phyloP scores from a whole-genome alignment of 2,797 vertebrate species.

The Typhlichthys eigenmanni region DNA sequence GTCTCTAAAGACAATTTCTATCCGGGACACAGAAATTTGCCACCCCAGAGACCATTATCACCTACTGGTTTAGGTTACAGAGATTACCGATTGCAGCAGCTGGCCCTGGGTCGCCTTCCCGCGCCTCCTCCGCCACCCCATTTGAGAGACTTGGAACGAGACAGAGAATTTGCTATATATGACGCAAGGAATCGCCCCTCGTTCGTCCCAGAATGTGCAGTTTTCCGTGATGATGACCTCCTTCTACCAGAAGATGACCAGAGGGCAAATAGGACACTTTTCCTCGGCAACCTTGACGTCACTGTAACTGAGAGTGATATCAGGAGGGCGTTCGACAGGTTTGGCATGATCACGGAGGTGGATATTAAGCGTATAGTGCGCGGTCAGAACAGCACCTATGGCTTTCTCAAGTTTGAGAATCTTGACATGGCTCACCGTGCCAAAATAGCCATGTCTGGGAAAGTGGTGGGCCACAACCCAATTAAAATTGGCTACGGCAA shows the following conservation, averaged over 20 bases:
- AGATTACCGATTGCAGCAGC: constrained; percentile 91
- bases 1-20: constrained; percentile 83
- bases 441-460: constrained; percentile 94
- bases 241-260: constrained; percentile 91
- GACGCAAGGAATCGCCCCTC: constrained; percentile 84
- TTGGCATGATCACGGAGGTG: constrained; percentile 94
- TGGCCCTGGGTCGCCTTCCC: constrained; percentile 89
- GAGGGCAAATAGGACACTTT: constrained; percentile 94
- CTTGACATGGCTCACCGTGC: constrained; percentile 97
- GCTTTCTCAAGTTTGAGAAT: constrained; percentile 97
- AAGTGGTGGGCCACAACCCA: constrained; percentile 89
- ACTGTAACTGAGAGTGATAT: constrained; percentile 90
- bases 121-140: constrained; percentile 85
- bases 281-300: constrained; percentile 94
- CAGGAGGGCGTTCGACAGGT: constrained; percentile 90
- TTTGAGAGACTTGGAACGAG: constrained; percentile 88
- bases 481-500: constrained; percentile 98
- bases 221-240: constrained; percentile 89
- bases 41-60: constrained; percentile 83
- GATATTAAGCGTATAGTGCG: constrained; percentile 91
- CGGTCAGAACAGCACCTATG: constrained; percentile 91
- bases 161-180: constrained; percentile 85
- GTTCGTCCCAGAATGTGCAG: constrained; percentile 82
- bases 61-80: constrained; percentile 86
- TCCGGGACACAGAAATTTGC: constrained; percentile 73